Base-by-base conservation (phyloP, 2,797 vertebrate genomes). In the Hippoglossus hippoglossus region DNA sequence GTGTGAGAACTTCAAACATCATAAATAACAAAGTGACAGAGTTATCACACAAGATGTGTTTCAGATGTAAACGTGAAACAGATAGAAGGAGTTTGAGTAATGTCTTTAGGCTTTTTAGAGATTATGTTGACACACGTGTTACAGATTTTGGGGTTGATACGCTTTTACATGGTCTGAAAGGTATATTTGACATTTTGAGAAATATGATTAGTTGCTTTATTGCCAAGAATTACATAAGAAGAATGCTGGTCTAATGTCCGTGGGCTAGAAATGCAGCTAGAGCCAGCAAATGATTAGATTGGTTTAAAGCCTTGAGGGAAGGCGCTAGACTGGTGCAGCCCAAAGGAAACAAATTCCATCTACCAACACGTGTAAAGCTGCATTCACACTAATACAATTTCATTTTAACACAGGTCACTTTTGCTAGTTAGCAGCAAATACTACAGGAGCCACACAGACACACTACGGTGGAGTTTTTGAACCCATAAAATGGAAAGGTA, bases 1-100 rank as follows among this genome's bases (percentile, higher is more conserved):
- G 58, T 71, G 80, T 80, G 67, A 77, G 49, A 77, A 75, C 56
- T 63, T 77, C 59, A 81, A 83, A 83, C 58, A 63, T 77, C 63
- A 77, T 68, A 73, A 86, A 85, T 77, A 71, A 73, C 34, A 28
- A 63, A 46, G 36, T 60, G 64, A 66, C 75, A 11, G 25, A 46
- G 52, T 36, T 56, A 60, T 76, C 62, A 60, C 19, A 67, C 63
- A 31, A 65, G 49, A 79, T 69, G 22, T 59, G 47, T 55, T 80
- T 50, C 71, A 84, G 55, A 75, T 84, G 69, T 50, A 63, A 77
- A 77, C 15, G 52, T 47, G 28, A 75, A 56, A 72, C 58, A 67
- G 50, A 36, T 50, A 61, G 58, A 67, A 68, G 26, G 58, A 39
- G 28, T 21, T 9, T n/a, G 11, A 51, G 26, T 59, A 1, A 25